Base-by-base conservation (phyloP, 2,888 invertebrate genomes). In the Zygothrica quintamaculata region DNA sequence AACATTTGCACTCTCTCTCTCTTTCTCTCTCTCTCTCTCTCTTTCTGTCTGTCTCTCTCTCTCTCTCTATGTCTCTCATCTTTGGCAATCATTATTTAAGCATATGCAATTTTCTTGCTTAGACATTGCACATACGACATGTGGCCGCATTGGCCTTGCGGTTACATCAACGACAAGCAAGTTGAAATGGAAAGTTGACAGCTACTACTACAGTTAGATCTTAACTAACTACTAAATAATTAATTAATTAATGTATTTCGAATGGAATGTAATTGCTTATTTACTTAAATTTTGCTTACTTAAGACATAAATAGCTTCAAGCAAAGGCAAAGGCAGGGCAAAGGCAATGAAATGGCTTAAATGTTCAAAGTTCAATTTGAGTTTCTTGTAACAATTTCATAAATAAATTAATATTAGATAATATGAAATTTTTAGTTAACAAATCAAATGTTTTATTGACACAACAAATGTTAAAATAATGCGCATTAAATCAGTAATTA, bases 171-270 rank as follows among this genome's bases (percentile, higher is more conserved):
- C 18, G 29, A 36, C 29, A 31, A 8, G n/a, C n/a, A 22, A 22
- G 39, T 42, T 25, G 43, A 61, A 39, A 55, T 59, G 39, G 58
- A 65, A 50, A 61, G 62, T 46, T 25, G 33, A 16, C 34, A 48
- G 42, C 48, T 37, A 7, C 6, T 37, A 11, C 15, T n/a, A n/a
- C n/a, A n/a, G n/a, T n/a, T n/a, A n/a, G n/a, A n/a, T n/a, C n/a
- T n/a, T n/a, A n/a, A 25, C 34, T 42, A 46, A 52, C 36, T 16
- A 26, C 61, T 33, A 26, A 46, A 53, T 61, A 53, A 68, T 50
- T 68, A 42, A 48, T 55, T 62, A 62, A 53, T 67, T 44, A 66
- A 39, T 39, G 33, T 51, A 39, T 37, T 62, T 18, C 62, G 15
- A 29, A 26, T 44, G 51, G 33, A 50, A 33, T 33, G 18, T 22